Evolutionary conservation across 1,140 invertebrate species (phyloP), one percentile per base, ranked within the genome.

Genomic region (Lucilia sericata): DNA sequence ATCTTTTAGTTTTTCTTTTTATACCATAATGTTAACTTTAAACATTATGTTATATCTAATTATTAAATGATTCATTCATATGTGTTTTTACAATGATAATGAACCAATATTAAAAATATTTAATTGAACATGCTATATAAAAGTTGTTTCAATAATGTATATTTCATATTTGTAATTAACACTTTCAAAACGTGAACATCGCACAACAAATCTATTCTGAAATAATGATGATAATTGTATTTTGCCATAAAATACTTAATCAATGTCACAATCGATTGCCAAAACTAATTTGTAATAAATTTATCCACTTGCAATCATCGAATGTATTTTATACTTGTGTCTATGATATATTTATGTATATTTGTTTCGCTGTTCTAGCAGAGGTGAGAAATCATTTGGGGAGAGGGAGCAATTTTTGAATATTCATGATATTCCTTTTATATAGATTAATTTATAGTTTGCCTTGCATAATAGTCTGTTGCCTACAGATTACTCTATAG

Each of bases 241-340:
- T 55, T 34, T 83, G 34, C 75, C 83, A 80, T 81, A 25, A 25
- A 82, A 82, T 65, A 84, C 74, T 82, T 74, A 85, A 85, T 85
- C 84, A 84, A 84, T 85, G 82, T 55, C 84, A 74, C 34, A 74
- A 85, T 85, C 76, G 84, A 85, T 84, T 84, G 84, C 84, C 84
- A 85, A 84, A 85, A 85, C 75, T 76, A 83, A 85, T 85, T 85
- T 85, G 75, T 70, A 75, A 83, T 70, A 76, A 84, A 80, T 80
- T 80, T 80, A 80, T 80, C 42, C 42, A 80, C 76, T 80, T 80
- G 76, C 76, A 80, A 80, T 49, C 42, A 51, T 80, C 36, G 30
- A 19, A 19, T 80, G 17, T 42, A 19, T 70, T 70, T 17, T 55
- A 17, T 17, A 55, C 1, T 30, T 30, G 25, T 30, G 25, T 55